Percentiles rank a stretch among this genome's conserved stretches.
Conservation (phyloP, 2,113 vertebrate species). For the Odocoileus virginianus region DNA sequence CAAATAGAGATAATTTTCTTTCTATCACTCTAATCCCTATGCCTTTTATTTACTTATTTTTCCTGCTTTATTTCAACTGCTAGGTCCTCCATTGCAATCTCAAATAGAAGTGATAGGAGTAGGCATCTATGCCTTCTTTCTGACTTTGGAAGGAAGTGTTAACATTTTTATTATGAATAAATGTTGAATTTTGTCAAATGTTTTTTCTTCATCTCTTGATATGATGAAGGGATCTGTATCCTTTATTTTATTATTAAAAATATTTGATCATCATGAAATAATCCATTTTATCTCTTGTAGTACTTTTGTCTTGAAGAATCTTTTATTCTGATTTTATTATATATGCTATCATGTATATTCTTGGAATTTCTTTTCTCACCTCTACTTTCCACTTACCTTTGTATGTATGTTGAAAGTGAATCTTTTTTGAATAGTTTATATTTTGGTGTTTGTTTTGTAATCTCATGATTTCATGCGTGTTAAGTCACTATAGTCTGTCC, state of each 20-base stretch:
- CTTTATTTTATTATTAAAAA: background rate
- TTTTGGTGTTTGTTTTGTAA: background rate
- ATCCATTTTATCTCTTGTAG: background rate
- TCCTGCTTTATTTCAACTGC: background rate
- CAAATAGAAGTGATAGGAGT: background rate
- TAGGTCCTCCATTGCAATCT: background rate
- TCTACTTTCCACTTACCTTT: background rate
- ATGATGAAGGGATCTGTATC: background rate
- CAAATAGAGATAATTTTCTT: background rate
- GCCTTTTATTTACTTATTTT: background rate
- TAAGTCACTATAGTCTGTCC: background rate
- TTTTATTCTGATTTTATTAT: background rate
- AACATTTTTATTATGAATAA: background rate
- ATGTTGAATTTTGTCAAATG: background rate
- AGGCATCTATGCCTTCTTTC: background rate
- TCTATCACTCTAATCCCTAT: background rate
- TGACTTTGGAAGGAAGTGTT: background rate
- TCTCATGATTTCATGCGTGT: background rate
- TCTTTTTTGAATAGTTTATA: background rate
- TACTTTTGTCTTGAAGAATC: background rate
- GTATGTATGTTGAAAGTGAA: background rate
- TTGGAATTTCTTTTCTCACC: background rate
- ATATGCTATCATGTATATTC: background rate
- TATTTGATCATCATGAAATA: background rate
- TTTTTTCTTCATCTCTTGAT: background rate